phyloP scores from a whole-genome alignment of 2,888 invertebrate species.

The Drosophila borealis region DNA sequence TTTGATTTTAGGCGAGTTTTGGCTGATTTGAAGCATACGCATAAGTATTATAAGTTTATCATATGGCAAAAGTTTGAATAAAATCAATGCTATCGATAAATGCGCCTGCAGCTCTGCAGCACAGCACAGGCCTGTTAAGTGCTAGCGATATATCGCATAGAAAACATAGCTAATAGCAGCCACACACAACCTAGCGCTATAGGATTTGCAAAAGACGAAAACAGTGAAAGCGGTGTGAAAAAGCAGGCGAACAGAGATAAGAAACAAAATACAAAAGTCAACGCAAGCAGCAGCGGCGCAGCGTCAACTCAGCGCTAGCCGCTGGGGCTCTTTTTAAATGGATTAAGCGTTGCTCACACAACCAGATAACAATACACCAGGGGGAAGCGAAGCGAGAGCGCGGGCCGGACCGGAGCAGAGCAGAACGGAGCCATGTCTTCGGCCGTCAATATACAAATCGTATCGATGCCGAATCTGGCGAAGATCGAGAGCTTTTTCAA shows the following conservation, averaged over 20 bases:
- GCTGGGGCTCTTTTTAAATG: conserved; percentile 60
- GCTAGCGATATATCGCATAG: conserved; percentile 41
- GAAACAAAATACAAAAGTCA: conserved; percentile 54
- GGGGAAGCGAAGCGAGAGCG: conserved; percentile 17
- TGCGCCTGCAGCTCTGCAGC: conserved; percentile 9
- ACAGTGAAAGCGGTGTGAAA: conserved; percentile 61
- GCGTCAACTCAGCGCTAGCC: conserved; percentile 58
- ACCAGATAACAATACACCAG: conserved; percentile 48
- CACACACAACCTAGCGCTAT: conserved; percentile 56
- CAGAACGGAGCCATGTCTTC: conserved; percentile 83
- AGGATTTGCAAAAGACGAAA: conserved; percentile 64
- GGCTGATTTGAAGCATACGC: background rate
- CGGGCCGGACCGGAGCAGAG: conserved; percentile 16
- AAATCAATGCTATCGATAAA: conserved; percentile 18
- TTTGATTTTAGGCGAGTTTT: background rate
- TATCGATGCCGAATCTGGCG: conserved; percentile 89
- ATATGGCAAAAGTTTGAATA: background rate
- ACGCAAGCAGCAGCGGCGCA: conserved; percentile 59
- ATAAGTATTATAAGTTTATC: too few relatives aligned
- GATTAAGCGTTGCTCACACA: conserved; percentile 55
- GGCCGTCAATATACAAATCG: conserved; percentile 89
- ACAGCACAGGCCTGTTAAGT: conserved; percentile 28
- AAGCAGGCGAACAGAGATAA: conserved; percentile 50
- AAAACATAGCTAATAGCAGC: conserved; percentile 44
- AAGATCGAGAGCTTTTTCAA: conserved; percentile 93